These are phyloP conservation scores for Zoroaster sp. DNA, from an alignment of 53 echinoderm and acorn worm species.

Conservation along the genomic window DNA sequence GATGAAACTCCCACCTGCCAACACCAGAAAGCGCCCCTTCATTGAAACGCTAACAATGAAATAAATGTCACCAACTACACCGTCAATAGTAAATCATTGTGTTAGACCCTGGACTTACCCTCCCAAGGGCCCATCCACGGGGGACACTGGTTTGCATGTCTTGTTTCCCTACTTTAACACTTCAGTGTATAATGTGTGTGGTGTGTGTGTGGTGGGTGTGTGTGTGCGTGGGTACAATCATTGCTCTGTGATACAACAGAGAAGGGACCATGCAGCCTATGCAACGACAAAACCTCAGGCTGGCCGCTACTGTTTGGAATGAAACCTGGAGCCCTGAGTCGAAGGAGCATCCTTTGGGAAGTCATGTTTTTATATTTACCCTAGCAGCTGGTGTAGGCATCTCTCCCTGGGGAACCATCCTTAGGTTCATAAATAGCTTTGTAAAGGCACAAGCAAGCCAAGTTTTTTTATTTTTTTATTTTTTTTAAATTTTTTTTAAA, in stretches of 20 bases:
- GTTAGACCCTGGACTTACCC: not conserved
- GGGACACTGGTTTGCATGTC: not conserved
- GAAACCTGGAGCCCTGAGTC: not conserved
- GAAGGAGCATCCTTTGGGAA: not conserved
- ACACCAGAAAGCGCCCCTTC: not conserved
- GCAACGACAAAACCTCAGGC: too few species aligned
- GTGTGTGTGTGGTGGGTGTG: too few species aligned
- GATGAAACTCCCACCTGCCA: constrained; percentile 54
- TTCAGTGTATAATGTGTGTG: too few species aligned
- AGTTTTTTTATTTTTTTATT: too few species aligned
- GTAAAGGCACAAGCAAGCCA: constrained; percentile 1
- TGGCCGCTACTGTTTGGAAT: too few species aligned
- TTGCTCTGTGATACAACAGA: too few species aligned
- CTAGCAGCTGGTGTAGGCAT: not conserved
- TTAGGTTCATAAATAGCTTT: constrained; percentile 7
- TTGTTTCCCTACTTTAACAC: too few species aligned
- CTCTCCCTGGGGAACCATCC: not conserved
- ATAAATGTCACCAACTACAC: constrained; percentile 53
- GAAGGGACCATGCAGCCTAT: too few species aligned
- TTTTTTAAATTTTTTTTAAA: too few species aligned
- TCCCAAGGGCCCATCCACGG: not conserved
- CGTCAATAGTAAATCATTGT: constrained; percentile 37
- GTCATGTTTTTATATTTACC: not conserved
- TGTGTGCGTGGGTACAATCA: too few species aligned
- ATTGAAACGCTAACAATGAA: constrained; percentile 36